Evolutionary conservation across 2,888 invertebrate genomes (phyloP), one percentile per base, ranked within the genome.

Genomic region (Tetragonisca angustula): DNA sequence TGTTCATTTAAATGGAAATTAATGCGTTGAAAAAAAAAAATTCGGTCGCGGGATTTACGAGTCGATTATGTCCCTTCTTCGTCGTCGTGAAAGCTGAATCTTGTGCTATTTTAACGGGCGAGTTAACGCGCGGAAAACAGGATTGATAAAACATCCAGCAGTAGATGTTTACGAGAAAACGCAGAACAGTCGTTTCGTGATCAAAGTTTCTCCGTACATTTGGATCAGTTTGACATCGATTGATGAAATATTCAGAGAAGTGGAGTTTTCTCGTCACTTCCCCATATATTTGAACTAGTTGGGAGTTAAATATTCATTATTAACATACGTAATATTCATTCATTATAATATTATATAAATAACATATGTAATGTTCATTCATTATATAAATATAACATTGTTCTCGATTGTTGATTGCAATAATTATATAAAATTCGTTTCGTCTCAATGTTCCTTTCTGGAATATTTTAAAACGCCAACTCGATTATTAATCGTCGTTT

Each of bases 1-100:
- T 21, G 77, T 77, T 68, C 81, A 81, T 74, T 71, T 81, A 69
- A 19, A 77, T 81, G 83, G 81, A 73, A 83, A 80, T 80, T 80
- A 80, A 80, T 77, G 80, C 36, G 13, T 59, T 15, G 70, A 67
- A 15, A 65, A 21, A 52, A 69, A 50, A 52, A 21, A 59, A 65
- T 65, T 71, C 59, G 36, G 24, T 59, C 77, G 36, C 27, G 9
- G 62, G 43, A 79, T 76, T 79, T 76, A 76, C 67, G 49, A 49
- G 52, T n/a, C 62, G 76, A 76, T 79, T 56, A 69, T 49, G 32
- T 70, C 0, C 49, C 32, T 79, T 76, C 17, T 69, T 75, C 54
- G 24, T 19, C 17, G 36, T 2, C 32, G 17, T 64, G 24, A 59
- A 67, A 59, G 36, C 78, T 21, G 43, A 6, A 43, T 62, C 17